Percentiles rank a stretch among this genome's conserved stretches.
These are phyloP conservation scores for Pasiphila rectangulata DNA, from an alignment of 2,888 invertebrate genomes.

Conservation along the genomic window DNA sequence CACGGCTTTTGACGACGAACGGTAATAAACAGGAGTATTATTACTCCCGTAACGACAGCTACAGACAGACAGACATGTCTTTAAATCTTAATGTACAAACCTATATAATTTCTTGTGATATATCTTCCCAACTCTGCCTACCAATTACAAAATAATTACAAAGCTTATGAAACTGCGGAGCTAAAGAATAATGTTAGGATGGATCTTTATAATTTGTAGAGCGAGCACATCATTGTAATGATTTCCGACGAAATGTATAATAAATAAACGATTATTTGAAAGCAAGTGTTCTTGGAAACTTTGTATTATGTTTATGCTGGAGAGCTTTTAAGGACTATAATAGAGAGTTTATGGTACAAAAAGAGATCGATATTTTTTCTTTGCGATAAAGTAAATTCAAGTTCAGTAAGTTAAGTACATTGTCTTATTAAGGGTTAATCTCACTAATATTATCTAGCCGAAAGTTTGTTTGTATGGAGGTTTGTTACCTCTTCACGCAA, in stretches of 20 bases:
- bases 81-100: slow-evolving; percentile 8
- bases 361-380: no score
- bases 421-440: no score
- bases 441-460: no score
- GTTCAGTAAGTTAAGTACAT: no score
- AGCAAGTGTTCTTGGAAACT: slow-evolving; percentile 14
- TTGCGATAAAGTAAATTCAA: no score
- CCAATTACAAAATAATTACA: slow-evolving; percentile 76
- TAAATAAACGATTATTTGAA: slow-evolving; percentile 15
- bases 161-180: slow-evolving; percentile 44
- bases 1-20: no score
- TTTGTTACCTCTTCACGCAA: no score
- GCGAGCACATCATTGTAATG: slow-evolving; percentile 17
- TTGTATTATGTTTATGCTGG: background rate
- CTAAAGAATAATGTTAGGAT: slow-evolving; percentile 36
- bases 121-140: slow-evolving; percentile 65
- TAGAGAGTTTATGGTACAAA: no score
- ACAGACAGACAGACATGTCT: slow-evolving; percentile 8
- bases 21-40: background rate
- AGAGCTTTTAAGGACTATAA: no score
- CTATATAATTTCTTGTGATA: slow-evolving; percentile 52
- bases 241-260: slow-evolving; percentile 14
- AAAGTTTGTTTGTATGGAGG: no score
- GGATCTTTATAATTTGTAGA: slow-evolving; percentile 16
- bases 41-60: background rate